A percentile compares a stretch with the other conserved stretches of the same genome.
phyloP scores from a whole-genome alignment of 2,113 vertebrate species.

The Cacatua alba region DNA sequence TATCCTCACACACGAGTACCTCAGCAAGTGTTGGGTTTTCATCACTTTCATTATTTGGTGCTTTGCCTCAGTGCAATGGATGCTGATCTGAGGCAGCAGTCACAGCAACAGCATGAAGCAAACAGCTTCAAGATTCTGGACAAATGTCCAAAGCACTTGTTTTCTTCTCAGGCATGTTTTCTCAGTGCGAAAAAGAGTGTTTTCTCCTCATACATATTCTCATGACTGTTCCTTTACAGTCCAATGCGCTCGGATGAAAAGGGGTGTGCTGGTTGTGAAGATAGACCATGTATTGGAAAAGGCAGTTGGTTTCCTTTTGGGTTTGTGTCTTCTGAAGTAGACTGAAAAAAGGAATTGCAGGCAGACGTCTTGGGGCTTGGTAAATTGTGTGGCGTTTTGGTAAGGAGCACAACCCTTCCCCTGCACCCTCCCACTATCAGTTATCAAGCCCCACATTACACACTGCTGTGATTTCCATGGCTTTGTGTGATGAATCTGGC shows the following conservation, averaged over 20 bases:
- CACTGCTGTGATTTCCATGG: neutral
- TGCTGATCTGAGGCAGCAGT: neutral
- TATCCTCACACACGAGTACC: neutral
- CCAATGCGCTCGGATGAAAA: neutral
- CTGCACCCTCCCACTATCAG: neutral
- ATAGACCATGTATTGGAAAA: neutral
- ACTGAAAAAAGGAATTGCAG: neutral
- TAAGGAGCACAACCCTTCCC: neutral
- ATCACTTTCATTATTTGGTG: neutral
- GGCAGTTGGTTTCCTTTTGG: neutral
- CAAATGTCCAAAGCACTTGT: neutral
- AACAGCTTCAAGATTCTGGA: neutral
- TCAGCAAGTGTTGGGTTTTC: neutral
- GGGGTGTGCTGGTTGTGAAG: neutral
- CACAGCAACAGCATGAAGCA: neutral
- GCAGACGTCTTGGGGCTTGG: neutral
- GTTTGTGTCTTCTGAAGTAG: constrained; percentile 6
- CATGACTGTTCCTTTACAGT: neutral
- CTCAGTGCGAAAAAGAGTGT: neutral
- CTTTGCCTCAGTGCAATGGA: neutral
- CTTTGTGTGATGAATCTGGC: neutral
- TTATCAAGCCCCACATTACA: neutral
- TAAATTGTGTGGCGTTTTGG: neutral
- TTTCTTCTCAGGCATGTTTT: neutral
- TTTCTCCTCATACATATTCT: neutral